These are phyloP conservation scores for Diphyllodes magnificus DNA, from an alignment of 2,113 vertebrate species.

Conservation along the genomic window DNA sequence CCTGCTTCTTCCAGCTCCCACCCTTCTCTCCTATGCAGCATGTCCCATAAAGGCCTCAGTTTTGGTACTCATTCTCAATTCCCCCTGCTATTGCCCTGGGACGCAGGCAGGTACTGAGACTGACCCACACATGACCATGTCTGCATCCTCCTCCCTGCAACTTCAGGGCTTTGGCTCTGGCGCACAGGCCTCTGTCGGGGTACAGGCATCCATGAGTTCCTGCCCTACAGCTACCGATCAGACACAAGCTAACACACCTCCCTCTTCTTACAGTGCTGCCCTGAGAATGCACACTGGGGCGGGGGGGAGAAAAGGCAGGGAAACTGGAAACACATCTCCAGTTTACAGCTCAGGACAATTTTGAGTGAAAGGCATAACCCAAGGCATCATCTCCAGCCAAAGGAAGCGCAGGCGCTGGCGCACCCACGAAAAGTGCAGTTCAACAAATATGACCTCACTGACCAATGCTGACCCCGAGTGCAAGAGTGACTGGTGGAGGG, in stretches of 20 bases:
- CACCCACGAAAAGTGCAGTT: not conserved
- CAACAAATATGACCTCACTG: not conserved
- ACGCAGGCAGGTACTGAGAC: not conserved
- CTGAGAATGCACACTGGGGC: not conserved
- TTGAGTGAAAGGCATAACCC: not conserved
- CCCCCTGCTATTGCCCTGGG: not conserved
- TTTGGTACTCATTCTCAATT: not conserved
- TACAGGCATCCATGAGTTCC: not conserved
- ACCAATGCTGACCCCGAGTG: not conserved
- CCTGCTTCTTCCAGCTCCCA: not conserved
- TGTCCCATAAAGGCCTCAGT: rapidly evolving
- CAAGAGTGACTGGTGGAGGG: not conserved
- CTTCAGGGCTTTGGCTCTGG: not conserved
- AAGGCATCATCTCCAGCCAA: not conserved
- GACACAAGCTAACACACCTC: not conserved
- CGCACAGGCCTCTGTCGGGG: not conserved
- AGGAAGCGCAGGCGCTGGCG: not conserved
- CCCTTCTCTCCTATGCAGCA: not conserved
- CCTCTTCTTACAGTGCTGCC: not conserved
- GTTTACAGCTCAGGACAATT: not conserved
- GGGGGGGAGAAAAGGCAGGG: not conserved
- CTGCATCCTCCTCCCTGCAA: not conserved
- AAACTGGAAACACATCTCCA: not conserved
- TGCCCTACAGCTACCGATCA: not conserved
- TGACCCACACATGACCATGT: not conserved